Evolutionary conservation across 2,888 invertebrate genomes (phyloP), one percentile per base, ranked within the genome.

Genomic region (Xanthorhoe spadicearia): DNA sequence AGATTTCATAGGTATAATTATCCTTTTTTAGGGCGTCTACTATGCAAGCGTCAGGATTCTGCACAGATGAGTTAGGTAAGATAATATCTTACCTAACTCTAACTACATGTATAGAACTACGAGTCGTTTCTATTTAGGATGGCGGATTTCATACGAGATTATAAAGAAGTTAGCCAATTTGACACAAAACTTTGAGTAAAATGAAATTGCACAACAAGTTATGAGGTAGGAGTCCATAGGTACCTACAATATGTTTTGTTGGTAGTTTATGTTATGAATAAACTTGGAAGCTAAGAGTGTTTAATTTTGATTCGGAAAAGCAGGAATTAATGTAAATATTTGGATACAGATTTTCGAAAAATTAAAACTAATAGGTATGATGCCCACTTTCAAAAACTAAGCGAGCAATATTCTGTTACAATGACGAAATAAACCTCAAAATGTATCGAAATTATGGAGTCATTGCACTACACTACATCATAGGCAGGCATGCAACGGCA

Each of bases 391-490:
- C 2, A 13, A 43, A 13, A 43, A 43, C 38, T 43, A 13, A 13
- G 38, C 38, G 13, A 0, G 4, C 38, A 43, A 43, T 43, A 43
- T 6, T 15, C 9, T 19, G 7, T 38, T 53, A 35, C 38, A 56
- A 55, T 32, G 46, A 56, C 15, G 17, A 50, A 60, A 50, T 17
- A 60, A 35, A 62, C 28, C 23, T 56, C 46, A 62, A 67, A 69
- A 70, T 65, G 50, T 68, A 73, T 72, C 70, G 63, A 72, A 69
- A 66, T 66, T 50, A 64, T 66, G 80, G 82, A 89, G 90, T 92
- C 88, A 89, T 86, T 90, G 91, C 88, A 89, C 89, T 87, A 86
- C 84, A 84, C 88, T 86, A 86, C 85, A 84, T 86, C 86, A 87
- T 89, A 90, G 87, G 84, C 82, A 85, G 84, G 83, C 81, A 86